Evolutionary conservation across 2,113 vertebrate species (phyloP).

Genomic region (Cyprinodon tularosa): DNA sequence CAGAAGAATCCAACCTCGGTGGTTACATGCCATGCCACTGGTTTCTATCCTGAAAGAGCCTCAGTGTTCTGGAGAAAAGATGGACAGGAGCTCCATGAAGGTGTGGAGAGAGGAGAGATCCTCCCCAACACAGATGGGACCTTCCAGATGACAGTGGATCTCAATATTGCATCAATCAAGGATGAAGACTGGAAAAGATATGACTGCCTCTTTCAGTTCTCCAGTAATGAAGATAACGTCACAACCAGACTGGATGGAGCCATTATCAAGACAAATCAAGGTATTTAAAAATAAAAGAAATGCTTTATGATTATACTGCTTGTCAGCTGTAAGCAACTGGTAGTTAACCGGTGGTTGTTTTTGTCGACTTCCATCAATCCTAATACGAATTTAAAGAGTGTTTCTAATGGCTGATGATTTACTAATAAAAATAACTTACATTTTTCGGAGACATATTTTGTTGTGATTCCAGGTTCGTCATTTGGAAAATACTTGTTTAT

Average conservation of each 20-base stretch:
- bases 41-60: neutral
- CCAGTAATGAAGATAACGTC: conserved; percentile 11
- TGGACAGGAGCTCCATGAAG: conserved; percentile 18
- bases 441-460: neutral
- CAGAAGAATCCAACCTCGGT: neutral
- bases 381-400: too few species aligned
- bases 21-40: conserved; percentile 8
- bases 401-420: too few species aligned
- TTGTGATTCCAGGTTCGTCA: neutral
- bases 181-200: conserved; percentile 24
- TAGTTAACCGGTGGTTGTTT: too few species aligned
- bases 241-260: neutral
- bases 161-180: conserved; percentile 10
- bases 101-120: conserved; percentile 47
- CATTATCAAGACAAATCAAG: neutral
- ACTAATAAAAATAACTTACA: neutral
- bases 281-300: neutral
- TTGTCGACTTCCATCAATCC: too few species aligned
- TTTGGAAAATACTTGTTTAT: neutral
- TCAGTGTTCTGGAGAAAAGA: conserved; percentile 5
- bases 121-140: conserved; percentile 59
- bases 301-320: too few species aligned
- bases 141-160: conserved; percentile 47
- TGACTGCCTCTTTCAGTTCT: conserved; percentile 40
- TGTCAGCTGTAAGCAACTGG: neutral